Base-by-base conservation (phyloP, 2,113 vertebrate species). In the Coptodon bakossiorum region DNA sequence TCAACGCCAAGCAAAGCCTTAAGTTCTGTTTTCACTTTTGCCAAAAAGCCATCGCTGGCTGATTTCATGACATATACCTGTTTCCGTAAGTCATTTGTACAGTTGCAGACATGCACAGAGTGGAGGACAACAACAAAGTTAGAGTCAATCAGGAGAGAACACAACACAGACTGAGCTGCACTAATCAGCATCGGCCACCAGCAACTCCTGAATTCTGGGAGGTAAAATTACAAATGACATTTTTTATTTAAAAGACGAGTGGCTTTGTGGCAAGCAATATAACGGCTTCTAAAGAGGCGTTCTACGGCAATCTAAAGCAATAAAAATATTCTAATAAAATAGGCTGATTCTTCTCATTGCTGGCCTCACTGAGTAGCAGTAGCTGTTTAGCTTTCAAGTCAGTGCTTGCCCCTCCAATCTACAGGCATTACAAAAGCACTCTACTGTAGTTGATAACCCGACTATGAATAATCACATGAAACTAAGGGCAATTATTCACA, bases 1-100 rank as follows among this genome's bases (percentile, higher is more conserved):
- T 94, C 86, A 94, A 93, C 83, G 90, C 78, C 94, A 50, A 76
- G 54, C 53, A 13, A 4, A 9, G 76, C 78, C 31, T 81, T 29
- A n/a, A 81, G 24, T 73, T 88, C 2, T 34, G 66, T 63, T 79
- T 68, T 86, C 81, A 66, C 53, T 83, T 91, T 84, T 88, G 84
- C 73, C 73, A 53, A 81, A 29, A n/a, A 83, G 76, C 34, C 50
- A 7, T 86, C 43, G 7, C 36, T 13, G 50, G 71, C 59, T 86
- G 71, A 31, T 81, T 90, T 84, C 40, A 79, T 27, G 48, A 89
- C 78, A 68, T 53, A 19, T 3, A 85, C 4, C 6, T n/a, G 50
- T 12, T 73, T 56, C 68, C 40, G 5, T 73, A 45, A 73, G 13
- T 45, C 40, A 45, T 45, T 73, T 38, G n/a, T 27, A 63, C 22